These are phyloP conservation scores for Polydrusus cervinus DNA, from an alignment of 2,888 invertebrate species.

Conservation along the genomic window DNA sequence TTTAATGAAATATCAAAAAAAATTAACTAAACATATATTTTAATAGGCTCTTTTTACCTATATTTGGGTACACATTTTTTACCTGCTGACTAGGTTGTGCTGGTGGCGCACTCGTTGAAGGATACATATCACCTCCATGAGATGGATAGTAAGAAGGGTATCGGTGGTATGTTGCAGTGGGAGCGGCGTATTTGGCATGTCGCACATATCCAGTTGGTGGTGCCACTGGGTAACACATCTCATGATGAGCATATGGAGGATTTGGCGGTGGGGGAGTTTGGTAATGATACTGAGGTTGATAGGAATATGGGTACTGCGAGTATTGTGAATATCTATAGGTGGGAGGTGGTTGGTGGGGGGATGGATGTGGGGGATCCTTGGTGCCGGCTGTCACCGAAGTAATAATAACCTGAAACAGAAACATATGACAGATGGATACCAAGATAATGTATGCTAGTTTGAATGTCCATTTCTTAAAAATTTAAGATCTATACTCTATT, in stretches of 20 bases:
- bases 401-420: constrained; percentile 68
- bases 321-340: constrained; percentile 71
- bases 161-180: constrained; percentile 40
- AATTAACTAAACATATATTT: too few species aligned
- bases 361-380: constrained; percentile 67
- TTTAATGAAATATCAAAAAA: too few species aligned
- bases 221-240: constrained; percentile 72
- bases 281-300: constrained; percentile 71
- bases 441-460: too few species aligned
- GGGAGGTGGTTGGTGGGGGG: constrained; percentile 70
- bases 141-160: constrained; percentile 45
- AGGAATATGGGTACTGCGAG: constrained; percentile 67
- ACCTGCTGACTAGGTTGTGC: constrained; percentile 67
- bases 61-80: too few species aligned
- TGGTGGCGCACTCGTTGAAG: constrained; percentile 67
- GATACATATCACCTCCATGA: constrained; percentile 66
- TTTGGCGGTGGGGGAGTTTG: constrained; percentile 71
- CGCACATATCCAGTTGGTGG: constrained; percentile 48
- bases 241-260: constrained; percentile 67
- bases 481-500: too few species aligned
- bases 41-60: too few species aligned
- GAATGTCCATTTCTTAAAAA: too few species aligned
- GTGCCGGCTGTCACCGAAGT: constrained; percentile 69
- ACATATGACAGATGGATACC: background rate
- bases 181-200: constrained; percentile 46